Evolutionary conservation across 2,888 invertebrate genomes (phyloP).

Genomic region (Elysia crispata): DNA sequence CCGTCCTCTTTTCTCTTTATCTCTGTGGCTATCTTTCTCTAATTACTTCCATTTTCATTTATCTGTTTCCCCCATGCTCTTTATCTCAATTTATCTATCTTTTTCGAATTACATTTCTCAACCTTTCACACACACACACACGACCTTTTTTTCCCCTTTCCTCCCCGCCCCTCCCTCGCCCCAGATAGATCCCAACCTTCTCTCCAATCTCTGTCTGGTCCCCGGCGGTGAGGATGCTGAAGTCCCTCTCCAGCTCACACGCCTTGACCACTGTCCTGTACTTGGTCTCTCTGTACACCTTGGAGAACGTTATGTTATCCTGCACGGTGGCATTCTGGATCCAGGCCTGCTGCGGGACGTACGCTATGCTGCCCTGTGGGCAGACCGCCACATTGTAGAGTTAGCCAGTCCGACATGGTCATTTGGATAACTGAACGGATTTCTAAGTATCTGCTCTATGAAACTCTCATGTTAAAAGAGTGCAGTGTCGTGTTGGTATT

Average conservation of each 20-base stretch:
- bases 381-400: too few species aligned
- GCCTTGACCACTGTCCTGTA: conserved; percentile 91
- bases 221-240: conserved; percentile 91
- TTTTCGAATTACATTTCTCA: not conserved
- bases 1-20: not conserved
- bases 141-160: not conserved
- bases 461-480: too few species aligned
- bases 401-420: too few species aligned
- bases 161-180: not conserved
- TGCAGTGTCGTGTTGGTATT: too few species aligned
- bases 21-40: not conserved
- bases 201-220: conserved; percentile 98
- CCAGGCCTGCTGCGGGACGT: conserved; percentile 87
- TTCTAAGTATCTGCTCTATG: too few species aligned
- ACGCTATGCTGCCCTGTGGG: conserved; percentile 78
- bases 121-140: not conserved
- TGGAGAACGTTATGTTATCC: conserved; percentile 95
- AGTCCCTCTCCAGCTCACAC: conserved; percentile 92
- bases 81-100: not conserved
- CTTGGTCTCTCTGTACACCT: conserved; percentile 83
- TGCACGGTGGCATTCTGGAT: conserved; percentile 96
- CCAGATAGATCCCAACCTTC: conserved; percentile 80
- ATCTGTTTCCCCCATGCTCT: not conserved
- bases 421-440: too few species aligned
- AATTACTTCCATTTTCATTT: not conserved